phyloP scores from a whole-genome alignment of 2,113 vertebrate genomes.

The Anoplopoma fimbria region DNA sequence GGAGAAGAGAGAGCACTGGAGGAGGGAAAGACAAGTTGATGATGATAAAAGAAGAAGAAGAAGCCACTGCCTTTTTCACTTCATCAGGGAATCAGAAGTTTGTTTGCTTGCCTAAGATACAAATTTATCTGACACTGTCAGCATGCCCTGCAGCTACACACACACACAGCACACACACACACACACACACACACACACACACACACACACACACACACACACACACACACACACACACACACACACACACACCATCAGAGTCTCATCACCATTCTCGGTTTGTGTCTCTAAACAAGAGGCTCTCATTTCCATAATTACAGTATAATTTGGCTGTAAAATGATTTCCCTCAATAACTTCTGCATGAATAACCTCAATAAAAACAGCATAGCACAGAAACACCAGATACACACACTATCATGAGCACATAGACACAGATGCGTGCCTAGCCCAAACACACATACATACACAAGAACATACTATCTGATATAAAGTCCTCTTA shows the following conservation, averaged over 20 bases:
- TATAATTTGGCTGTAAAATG: constrained; percentile 81
- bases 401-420: constrained; percentile 18
- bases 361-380: constrained; percentile 79
- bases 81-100: constrained; percentile 70
- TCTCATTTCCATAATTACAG: constrained; percentile 81
- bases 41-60: constrained; percentile 29
- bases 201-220: constrained; percentile 12
- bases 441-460: background rate
- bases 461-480: constrained; percentile 5
- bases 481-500: background rate
- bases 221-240: constrained; percentile 32
- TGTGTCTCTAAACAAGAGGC: constrained; percentile 77
- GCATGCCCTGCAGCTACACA: constrained; percentile 48
- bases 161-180: constrained; percentile 13
- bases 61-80: constrained; percentile 34
- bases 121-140: constrained; percentile 66
- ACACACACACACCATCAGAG: constrained; percentile 23
- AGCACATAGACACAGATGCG: constrained; percentile 31
- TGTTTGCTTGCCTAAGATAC: constrained; percentile 62
- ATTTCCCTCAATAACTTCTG: constrained; percentile 77
- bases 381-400: constrained; percentile 49
- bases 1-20: background rate
- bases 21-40: constrained; percentile 18
- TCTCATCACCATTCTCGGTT: constrained; percentile 73
- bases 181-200: constrained; percentile 14